Percentiles rank a stretch among this genome's conserved stretches.
Conservation (phyloP, 2,797 vertebrate species). For the Peromyscus attwateri region DNA sequence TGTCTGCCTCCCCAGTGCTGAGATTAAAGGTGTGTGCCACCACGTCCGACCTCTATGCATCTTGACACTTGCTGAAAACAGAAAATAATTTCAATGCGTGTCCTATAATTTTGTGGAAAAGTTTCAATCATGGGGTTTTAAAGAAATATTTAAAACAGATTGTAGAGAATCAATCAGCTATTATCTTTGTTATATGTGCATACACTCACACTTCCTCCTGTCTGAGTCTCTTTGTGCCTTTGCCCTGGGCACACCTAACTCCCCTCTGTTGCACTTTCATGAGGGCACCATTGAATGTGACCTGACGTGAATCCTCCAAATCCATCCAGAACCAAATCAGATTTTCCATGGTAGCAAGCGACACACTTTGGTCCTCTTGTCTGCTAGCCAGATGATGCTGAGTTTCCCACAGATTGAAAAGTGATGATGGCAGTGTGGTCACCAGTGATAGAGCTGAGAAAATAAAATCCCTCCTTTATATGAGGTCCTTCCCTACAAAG, state of each 20-base stretch:
- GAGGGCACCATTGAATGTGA: not conserved
- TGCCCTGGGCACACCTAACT: not conserved
- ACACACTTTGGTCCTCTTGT: not conserved
- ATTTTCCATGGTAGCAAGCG: not conserved
- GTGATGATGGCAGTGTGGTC: not conserved
- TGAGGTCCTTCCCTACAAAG: not conserved
- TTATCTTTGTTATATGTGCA: not conserved
- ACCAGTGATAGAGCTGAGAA: constrained; percentile 42
- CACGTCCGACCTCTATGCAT: not conserved
- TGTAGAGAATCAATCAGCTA: not conserved
- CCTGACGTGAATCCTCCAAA: not conserved
- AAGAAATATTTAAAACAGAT: not conserved
- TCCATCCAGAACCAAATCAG: not conserved
- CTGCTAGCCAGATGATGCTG: constrained; percentile 12
- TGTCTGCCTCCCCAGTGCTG: not conserved
- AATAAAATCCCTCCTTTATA: not conserved
- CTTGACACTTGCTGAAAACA: constrained; percentile 14
- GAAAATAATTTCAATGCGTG: constrained; percentile 31
- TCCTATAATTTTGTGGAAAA: constrained; percentile 4
- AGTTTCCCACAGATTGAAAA: constrained; percentile 46
- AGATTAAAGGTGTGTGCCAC: not conserved
- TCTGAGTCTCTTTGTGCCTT: not conserved
- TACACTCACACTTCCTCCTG: not conserved
- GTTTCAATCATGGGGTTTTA: not conserved
- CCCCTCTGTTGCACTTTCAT: too few species aligned